Percentiles rank a stretch among this genome's conserved stretches.
Evolutionary conservation across 2,113 vertebrate genomes (phyloP).

Genomic region (Irena cyanogastra): DNA sequence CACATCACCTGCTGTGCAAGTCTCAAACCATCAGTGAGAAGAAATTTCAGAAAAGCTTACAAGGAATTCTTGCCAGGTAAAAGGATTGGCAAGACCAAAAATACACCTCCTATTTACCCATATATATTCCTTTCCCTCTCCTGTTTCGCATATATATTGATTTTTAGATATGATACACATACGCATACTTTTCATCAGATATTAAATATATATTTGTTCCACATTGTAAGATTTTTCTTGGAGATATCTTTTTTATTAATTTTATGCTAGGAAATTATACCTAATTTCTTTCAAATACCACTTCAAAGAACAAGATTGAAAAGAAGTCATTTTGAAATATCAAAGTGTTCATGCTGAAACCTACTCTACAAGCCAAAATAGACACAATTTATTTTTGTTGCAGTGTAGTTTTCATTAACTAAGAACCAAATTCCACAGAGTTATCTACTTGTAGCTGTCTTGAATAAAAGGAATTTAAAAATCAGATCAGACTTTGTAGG

Average conservation of each 20-base stretch:
- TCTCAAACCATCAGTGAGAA: background rate
- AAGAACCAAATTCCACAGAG: background rate
- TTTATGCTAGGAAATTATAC: background rate
- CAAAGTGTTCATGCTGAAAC: background rate
- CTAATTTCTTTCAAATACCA: background rate
- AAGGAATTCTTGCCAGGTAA: background rate
- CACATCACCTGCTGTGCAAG: background rate
- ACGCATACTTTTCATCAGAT: background rate
- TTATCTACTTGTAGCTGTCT: background rate
- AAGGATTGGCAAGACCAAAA: background rate
- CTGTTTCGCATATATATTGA: background rate
- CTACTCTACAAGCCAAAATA: background rate
- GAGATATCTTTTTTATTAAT: background rate
- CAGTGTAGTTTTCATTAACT: fast-evolving
- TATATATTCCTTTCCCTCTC: background rate
- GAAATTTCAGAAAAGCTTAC: background rate
- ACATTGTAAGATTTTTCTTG: background rate
- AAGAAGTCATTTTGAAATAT: background rate
- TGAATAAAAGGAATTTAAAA: background rate
- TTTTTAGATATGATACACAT: background rate
- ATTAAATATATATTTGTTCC: background rate
- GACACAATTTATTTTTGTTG: background rate
- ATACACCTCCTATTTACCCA: background rate
- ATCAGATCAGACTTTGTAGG: background rate
- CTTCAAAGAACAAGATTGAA: background rate